These are phyloP conservation scores for Apeira syringaria DNA, from an alignment of 2,888 invertebrate species.

Conservation along the genomic window DNA sequence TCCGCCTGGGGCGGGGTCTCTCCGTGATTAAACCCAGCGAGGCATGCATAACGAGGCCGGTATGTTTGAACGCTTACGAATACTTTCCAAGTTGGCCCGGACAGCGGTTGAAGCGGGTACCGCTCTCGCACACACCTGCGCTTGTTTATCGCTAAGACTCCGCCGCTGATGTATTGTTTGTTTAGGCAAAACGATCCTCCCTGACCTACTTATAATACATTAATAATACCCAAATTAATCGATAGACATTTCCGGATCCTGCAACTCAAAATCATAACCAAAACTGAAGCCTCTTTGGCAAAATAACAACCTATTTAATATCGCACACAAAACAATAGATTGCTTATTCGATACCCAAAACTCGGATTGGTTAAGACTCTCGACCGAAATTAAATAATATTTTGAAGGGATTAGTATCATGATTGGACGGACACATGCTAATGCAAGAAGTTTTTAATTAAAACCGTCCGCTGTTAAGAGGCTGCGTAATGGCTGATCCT, in stretches of 20 bases:
- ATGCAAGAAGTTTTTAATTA: constrained; percentile 84
- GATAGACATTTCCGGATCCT: constrained; percentile 22
- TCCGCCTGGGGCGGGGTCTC: constrained; percentile 65
- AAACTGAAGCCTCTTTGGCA: constrained; percentile 24
- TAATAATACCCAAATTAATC: constrained; percentile 56
- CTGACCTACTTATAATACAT: constrained; percentile 65
- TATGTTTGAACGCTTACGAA: constrained; percentile 78
- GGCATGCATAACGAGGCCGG: constrained; percentile 77
- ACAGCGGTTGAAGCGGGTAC: constrained; percentile 60
- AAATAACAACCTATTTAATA: constrained; percentile 28
- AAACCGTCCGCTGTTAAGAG: constrained; percentile 80
- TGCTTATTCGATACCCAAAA: constrained; percentile 28
- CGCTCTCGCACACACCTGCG: constrained; percentile 60
- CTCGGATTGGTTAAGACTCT: constrained; percentile 35
- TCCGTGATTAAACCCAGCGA: constrained; percentile 78
- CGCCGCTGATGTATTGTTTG: constrained; percentile 58
- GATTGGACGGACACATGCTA: constrained; percentile 76
- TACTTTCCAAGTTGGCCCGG: constrained; percentile 73
- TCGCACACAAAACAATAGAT: constrained; percentile 35
- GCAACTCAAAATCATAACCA: constrained; percentile 11
- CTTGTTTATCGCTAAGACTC: constrained; percentile 71
- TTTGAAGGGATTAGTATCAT: constrained; percentile 72
- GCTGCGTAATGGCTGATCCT: constrained; percentile 80
- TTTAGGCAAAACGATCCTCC: constrained; percentile 54
- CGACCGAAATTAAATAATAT: constrained; percentile 71